Conservation (phyloP, 2,888 invertebrate genomes). For the Eupithecia centaureata region DNA sequence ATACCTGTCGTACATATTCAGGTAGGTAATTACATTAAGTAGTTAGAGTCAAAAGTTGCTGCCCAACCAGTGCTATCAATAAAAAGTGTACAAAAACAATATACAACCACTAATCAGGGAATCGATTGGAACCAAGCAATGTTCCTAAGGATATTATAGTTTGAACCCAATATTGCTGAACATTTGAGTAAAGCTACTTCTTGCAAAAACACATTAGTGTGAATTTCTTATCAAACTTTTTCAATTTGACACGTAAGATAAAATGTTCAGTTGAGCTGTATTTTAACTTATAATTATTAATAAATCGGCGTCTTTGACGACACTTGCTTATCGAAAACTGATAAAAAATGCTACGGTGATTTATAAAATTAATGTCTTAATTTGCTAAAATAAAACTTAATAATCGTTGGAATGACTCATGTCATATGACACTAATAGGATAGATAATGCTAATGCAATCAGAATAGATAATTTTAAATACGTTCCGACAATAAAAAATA, state of each 20-base stretch:
- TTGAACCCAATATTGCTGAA: neutral
- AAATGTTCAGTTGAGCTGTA: constrained; percentile 48
- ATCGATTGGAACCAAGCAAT: neutral
- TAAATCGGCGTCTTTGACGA: constrained; percentile 51
- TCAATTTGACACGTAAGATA: constrained; percentile 72
- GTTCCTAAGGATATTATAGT: neutral
- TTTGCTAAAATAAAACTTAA: constrained; percentile 63
- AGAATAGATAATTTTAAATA: neutral
- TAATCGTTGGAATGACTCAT: constrained; percentile 40
- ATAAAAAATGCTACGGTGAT: constrained; percentile 52
- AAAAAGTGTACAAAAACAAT: neutral
- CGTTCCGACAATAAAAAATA: neutral
- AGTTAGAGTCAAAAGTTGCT: constrained; percentile 19
- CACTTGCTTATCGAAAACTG: constrained; percentile 51
- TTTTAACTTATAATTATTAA: constrained; percentile 20
- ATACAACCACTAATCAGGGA: neutral
- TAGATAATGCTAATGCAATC: neutral
- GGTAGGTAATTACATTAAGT: constrained; percentile 27
- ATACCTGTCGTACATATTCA: constrained; percentile 26
- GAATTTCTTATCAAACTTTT: constrained; percentile 61
- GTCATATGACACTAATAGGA: constrained; percentile 31
- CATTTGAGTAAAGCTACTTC: constrained; percentile 2
- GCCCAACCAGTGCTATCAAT: neutral
- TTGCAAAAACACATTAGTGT: neutral
- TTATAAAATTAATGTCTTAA: constrained; percentile 61